Percentiles rank a stretch among this genome's conserved stretches.
These are phyloP conservation scores for Syncerus caffer DNA, from an alignment of 2,797 vertebrate genomes.

Conservation along the genomic window DNA sequence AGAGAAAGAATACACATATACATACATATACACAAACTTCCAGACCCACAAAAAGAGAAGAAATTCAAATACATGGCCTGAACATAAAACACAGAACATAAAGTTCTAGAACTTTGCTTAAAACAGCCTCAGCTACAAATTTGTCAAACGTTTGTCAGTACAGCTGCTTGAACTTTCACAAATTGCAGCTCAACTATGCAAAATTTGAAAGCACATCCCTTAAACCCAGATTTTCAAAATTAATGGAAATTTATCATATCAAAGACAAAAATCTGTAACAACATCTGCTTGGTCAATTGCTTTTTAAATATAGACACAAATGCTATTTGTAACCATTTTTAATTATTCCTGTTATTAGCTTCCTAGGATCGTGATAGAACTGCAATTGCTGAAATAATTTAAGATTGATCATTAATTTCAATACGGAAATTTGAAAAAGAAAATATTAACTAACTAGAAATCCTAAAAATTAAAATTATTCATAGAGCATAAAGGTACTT, in stretches of 20 bases:
- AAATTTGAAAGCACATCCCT: conserved; percentile 46
- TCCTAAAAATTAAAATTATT: conserved; percentile 41
- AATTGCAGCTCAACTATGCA: conserved; percentile 21
- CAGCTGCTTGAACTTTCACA: conserved; percentile 58
- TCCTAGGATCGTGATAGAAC: conserved; percentile 23
- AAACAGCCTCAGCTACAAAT: conserved; percentile 45
- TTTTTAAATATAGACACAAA: conserved; percentile 68
- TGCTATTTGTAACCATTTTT: conserved; percentile 28
- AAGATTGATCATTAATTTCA: conserved; percentile 52
- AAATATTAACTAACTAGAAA: conserved; percentile 56
- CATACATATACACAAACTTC: neutral
- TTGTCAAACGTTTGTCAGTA: conserved; percentile 17
- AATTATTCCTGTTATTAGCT: conserved; percentile 47
- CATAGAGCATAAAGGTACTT: neutral
- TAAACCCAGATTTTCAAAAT: conserved; percentile 49
- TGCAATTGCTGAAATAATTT: conserved; percentile 32
- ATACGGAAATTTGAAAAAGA: conserved; percentile 37
- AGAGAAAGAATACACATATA: neutral
- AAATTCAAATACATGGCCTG: conserved; percentile 16
- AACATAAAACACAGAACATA: conserved; percentile 26
- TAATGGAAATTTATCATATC: conserved; percentile 63
- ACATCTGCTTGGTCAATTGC: conserved; percentile 64
- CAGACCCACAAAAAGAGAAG: neutral
- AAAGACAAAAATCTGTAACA: conserved; percentile 66
- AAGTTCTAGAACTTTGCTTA: conserved; percentile 18